phyloP scores from a whole-genome alignment of 2,797 vertebrate genomes.

The Poeciliopsis infans region DNA sequence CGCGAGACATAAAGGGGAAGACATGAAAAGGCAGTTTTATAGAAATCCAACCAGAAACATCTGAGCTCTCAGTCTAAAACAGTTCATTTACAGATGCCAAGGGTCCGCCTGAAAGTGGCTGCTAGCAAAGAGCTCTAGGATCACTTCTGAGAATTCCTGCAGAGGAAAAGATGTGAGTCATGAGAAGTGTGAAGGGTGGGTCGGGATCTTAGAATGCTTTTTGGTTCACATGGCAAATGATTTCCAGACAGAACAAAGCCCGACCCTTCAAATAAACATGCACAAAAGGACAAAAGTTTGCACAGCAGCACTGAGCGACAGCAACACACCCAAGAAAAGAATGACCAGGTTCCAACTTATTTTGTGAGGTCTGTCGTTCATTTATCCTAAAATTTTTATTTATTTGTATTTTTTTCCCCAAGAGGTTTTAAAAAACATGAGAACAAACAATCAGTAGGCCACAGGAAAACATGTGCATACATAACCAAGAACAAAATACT shows the following conservation, averaged over 20 bases:
- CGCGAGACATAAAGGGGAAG: no score
- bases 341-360: not conserved
- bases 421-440: no score
- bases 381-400: not conserved
- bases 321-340: not conserved
- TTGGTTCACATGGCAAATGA: not conserved
- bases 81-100: not conserved
- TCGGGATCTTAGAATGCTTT: not conserved
- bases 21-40: not conserved
- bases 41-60: not conserved
- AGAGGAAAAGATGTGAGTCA: not conserved
- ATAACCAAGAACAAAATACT: no score
- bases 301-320: not conserved
- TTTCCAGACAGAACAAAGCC: slow-evolving; percentile 4
- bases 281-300: not conserved
- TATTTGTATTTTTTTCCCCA: no score
- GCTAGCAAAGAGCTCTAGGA: not conserved
- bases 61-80: not conserved
- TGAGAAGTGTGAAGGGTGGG: not conserved
- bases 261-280: not conserved
- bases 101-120: not conserved
- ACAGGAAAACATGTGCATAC: no score
- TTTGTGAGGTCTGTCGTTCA: not conserved
- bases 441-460: no score
- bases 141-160: not conserved